phyloP scores from a whole-genome alignment of 1,140 invertebrate genomes.

The Doryteuthis pealeii region DNA sequence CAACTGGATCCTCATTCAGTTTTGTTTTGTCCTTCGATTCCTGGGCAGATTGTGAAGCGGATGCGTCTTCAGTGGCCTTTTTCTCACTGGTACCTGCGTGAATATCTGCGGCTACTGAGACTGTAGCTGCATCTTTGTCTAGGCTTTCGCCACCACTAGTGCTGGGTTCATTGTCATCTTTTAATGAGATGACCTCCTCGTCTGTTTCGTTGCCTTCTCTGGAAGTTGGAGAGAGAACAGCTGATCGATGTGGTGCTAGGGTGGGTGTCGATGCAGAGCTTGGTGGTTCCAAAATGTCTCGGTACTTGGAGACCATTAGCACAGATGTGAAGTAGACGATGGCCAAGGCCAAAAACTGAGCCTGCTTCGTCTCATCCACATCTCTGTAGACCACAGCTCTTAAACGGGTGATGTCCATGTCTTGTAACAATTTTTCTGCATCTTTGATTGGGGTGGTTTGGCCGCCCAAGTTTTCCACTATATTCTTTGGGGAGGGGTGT shows the following conservation, averaged over 20 bases:
- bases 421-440: slow-evolving; percentile 93
- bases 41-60: no score
- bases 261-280: slow-evolving; percentile 47
- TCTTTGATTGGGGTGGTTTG: slow-evolving; percentile 93
- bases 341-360: slow-evolving; percentile 96
- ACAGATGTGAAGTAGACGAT: slow-evolving; percentile 99
- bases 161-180: no score
- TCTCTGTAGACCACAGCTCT: slow-evolving; percentile 98
- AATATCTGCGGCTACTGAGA: no score
- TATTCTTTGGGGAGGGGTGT: slow-evolving; percentile 87
- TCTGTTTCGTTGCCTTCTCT: slow-evolving; percentile 17
- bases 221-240: slow-evolving; percentile 37
- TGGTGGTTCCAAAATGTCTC: slow-evolving; percentile 93
- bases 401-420: slow-evolving; percentile 97
- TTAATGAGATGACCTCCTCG: no score
- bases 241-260: slow-evolving; percentile 23
- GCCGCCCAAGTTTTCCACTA: slow-evolving; percentile 86
- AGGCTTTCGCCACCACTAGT: no score
- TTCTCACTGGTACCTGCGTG: no score
- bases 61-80: no score
- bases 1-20: no score
- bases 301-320: slow-evolving; percentile 98
- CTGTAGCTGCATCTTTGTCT: no score
- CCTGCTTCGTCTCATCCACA: slow-evolving; percentile 99
- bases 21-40: no score